Evolutionary conservation across 2,888 invertebrate species (phyloP), one percentile per base, ranked within the genome.

Genomic region (Orchesella flavescens): DNA sequence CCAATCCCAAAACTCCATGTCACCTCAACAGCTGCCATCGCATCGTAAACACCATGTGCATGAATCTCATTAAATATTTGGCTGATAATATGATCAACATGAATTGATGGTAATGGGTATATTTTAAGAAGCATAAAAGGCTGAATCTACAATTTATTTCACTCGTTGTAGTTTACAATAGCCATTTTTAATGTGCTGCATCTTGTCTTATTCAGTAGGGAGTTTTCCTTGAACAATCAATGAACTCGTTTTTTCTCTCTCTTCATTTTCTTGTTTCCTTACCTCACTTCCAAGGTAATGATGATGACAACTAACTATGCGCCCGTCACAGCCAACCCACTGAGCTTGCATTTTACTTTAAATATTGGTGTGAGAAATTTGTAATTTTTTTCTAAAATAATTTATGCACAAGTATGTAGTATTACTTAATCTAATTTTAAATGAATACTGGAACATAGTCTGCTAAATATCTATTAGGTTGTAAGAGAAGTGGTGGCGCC

Each of bases 191-290:
- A n/a, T 68, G 21, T 44, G 21, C 10, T 61, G 57, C 44, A 68
- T 68, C 68, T 76, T 34, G n/a, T 69, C 7, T 23, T 68, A 34
- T 19, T 71, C 59, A n/a, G 34, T 59, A 78, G 78, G 78, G 71
- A 78, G 78, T 78, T 78, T 78, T 78, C 78, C 78, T 78, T 78
- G 78, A 78, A 78, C 78, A 78, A 78, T 78, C 78, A 78, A 78
- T 78, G 78, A 78, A 78, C 78, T 71, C 78, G 59, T 57, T 61
- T 78, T 69, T 78, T 71, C 63, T 57, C 49, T 57, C 43, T 53
- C 24, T 21, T n/a, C 15, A 17, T 9, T 69, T 49, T 78, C 69
- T 57, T 46, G 65, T 68, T 69, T 69, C 69, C 61, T 57, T 49
- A 61, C 66, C 53, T 75, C 65, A 17, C 53, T n/a, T 75, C 59